Evolutionary conservation across 1,140 invertebrate species (phyloP).

Genomic region (Mycetomoellerius zeteki): DNA sequence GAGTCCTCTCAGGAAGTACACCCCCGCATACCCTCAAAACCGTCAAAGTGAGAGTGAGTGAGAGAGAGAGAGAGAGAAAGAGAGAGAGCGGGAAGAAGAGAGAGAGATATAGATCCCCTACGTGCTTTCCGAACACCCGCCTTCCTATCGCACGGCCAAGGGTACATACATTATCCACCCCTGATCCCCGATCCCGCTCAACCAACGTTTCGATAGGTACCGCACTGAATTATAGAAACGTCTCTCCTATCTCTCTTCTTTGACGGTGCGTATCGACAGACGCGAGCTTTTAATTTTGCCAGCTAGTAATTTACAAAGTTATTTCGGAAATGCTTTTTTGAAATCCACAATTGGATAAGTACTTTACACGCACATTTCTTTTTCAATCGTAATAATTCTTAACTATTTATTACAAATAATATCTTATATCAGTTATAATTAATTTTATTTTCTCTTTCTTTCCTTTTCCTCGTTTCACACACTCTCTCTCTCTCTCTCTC

Average conservation of each 20-base stretch:
- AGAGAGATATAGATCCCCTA: constrained; percentile 59
- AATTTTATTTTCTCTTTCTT: not conserved
- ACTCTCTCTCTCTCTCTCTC: not conserved
- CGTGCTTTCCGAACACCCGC: constrained; percentile 61
- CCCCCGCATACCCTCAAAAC: constrained; percentile 70
- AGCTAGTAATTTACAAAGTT: constrained; percentile 24
- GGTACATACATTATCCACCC: constrained; percentile 85
- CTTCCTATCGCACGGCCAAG: constrained; percentile 73
- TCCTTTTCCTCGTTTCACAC: not conserved
- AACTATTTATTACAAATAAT: constrained; percentile 17
- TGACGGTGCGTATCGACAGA: constrained; percentile 53
- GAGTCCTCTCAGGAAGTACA: constrained; percentile 69
- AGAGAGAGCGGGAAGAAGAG: not conserved
- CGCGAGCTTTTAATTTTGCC: constrained; percentile 81
- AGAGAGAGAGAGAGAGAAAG: constrained; percentile 9
- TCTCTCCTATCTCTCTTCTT: constrained; percentile 56
- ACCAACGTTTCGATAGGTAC: constrained; percentile 74
- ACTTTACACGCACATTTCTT: not conserved
- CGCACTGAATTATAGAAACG: constrained; percentile 84
- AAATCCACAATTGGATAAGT: not conserved
- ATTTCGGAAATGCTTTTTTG: not conserved
- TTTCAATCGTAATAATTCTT: not conserved
- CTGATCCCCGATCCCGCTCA: constrained; percentile 77
- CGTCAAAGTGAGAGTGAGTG: constrained; percentile 3
- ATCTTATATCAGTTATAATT: not conserved